Conservation (phyloP, 2,888 invertebrate genomes). For the Pseudeuparius sepicola region DNA sequence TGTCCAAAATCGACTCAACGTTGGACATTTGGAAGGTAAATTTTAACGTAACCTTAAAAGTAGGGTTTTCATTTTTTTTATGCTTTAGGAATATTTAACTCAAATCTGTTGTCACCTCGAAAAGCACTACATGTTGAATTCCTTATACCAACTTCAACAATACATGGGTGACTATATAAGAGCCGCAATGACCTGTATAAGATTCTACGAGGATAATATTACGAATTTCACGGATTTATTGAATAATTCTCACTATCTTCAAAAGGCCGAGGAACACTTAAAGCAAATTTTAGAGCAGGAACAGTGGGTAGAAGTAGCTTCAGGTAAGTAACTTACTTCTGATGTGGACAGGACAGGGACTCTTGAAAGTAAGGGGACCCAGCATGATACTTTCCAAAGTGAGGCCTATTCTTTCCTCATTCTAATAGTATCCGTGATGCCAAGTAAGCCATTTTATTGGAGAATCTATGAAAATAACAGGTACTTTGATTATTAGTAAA, state of each 20-base stretch:
- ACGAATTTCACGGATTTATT: conserved; percentile 47
- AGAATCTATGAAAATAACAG: too few relatives aligned
- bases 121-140: conserved; percentile 54
- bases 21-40: conserved; percentile 57
- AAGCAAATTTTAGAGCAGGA: conserved; percentile 49
- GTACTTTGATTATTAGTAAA: too few relatives aligned
- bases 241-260: conserved; percentile 42
- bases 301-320: conserved; percentile 43
- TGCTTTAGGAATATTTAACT: conserved; percentile 40
- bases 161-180: conserved; percentile 63
- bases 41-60: not conserved
- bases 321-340: conserved; percentile 27
- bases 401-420: too few relatives aligned
- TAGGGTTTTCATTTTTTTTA: not conserved
- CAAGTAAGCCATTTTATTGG: too few relatives aligned
- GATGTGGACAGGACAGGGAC: too few relatives aligned
- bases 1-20: conserved; percentile 56
- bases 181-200: conserved; percentile 70
- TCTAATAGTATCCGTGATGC: too few relatives aligned
- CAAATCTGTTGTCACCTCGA: conserved; percentile 64
- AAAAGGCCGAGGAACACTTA: conserved; percentile 55
- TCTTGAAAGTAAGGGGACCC: too few relatives aligned
- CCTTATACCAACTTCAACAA: conserved; percentile 64
- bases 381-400: too few relatives aligned
- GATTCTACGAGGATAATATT: conserved; percentile 57